Base-by-base conservation (phyloP, 2,888 invertebrate species). In the Thumatha senex region DNA sequence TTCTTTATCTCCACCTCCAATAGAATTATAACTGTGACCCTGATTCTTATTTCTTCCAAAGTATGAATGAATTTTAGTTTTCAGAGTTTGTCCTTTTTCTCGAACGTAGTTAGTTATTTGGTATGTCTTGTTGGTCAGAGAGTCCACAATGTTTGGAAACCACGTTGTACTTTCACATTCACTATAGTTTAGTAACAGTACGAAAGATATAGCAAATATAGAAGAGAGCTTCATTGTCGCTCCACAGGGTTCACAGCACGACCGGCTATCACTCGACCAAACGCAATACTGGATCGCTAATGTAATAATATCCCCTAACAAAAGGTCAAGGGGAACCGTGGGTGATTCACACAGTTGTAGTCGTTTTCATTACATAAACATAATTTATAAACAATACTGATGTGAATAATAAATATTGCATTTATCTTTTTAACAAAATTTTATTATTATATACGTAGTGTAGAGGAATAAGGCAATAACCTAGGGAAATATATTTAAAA, bases 131-230 rank as follows among this genome's bases (percentile, higher is more conserved):
- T 88, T 82, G n/a, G 78, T 63, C 31, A 89, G 63, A 1, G 70
- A 68, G n/a, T 82, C 74, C n/a, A 84, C 67, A n/a, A 87, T 54
- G 35, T 76, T 79, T 4, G 89, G 84, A 24, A 86, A 64, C 86
- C 86, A 88, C 4, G 18, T n/a, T n/a, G n/a, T 24, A n/a, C 70
- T 54, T 0, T 77, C 72, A 54, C 81, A 75, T 35, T 87, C 87
- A 51, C 67, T 65, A 50, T 44, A 62, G 57, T 77, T 75, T 58
- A 78, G 52, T 48, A 80, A 46, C 46, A 83, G 48, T 50, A 58
- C 35, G 24, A 82, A 54, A 7, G 75, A 72, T 61, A 87, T 72
- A 65, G 84, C 56, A 10, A 73, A 40, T 12, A 82, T 40, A 31
- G 76, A 29, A 13, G 68, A 53, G 38, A 81, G 63, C 68, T 80